Base-by-base conservation (phyloP, 2,797 vertebrate species). In the Phrynocephalus vlangalii region DNA sequence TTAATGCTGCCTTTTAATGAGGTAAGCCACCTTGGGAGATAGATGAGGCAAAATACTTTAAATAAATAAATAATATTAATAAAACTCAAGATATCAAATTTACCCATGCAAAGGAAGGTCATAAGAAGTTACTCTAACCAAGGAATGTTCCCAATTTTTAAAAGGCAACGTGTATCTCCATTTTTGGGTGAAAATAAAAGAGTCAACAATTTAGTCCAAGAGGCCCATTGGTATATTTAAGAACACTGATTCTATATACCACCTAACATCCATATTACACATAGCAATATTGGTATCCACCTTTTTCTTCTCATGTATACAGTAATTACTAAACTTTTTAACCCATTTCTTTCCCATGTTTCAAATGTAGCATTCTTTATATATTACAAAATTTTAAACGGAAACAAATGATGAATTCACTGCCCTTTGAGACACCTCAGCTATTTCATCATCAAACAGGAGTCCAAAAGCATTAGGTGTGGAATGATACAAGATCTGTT, bases 401-500 rank as follows among this genome's bases (percentile, higher is more conserved):
- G 77, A 84, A 88, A 44, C 38, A 10, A 80, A 50, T 63, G 24
- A 78, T 38, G 33, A 83, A 83, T 79, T 52, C 60, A 50, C 68
- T 13, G 5, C 67, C 87, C 77, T 73, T 50, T 84, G 82, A 80
- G 82, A 72, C 22, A 75, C 16, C 82, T 87, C 79, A 86, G 60
- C 83, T 78, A 91, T 60, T 87, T 94, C 70, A 92, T 82, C 68
- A 50, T 50, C 90, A 89, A 72, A 73, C 66, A 89, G 68, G 88
- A 91, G 87, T 83, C 50, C 82, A 89, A 87, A 92, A 89, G 3
- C 90, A 90, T 84, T 87, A 1, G 50, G 84, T 91, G 44, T 85
- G 26, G 87, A 50, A 86, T 90, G 73, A 72, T 72, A 33, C 20
- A 75, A 91, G 91, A 87, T 15, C 18, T 1, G 0, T 88, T 75